These are phyloP conservation scores for Parasteatoda lunata DNA, from an alignment of 2,888 invertebrate genomes.

Conservation along the genomic window DNA sequence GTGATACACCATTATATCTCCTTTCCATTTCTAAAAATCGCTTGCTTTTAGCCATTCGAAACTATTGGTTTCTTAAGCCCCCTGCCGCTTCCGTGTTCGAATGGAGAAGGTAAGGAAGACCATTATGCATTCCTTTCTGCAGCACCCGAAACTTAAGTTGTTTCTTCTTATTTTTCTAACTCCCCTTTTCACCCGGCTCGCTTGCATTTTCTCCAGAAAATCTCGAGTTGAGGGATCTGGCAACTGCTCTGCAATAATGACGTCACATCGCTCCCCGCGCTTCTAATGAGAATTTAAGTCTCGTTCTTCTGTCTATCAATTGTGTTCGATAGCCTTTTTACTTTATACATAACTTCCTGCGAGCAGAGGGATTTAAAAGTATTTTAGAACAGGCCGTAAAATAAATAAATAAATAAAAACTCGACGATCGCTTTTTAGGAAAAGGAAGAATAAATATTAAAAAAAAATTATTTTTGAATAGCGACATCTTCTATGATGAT, in stretches of 20 bases:
- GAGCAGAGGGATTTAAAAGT: conserved; percentile 66
- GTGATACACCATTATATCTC: conserved; percentile 65
- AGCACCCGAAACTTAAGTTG: conserved; percentile 62
- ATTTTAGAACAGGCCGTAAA: conserved; percentile 66
- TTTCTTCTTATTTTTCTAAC: conserved; percentile 57
- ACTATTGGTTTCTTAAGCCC: conserved; percentile 68
- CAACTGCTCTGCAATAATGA: conserved; percentile 68
- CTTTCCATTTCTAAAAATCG: conserved; percentile 65
- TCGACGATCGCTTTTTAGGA: conserved; percentile 55
- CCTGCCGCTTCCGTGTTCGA: conserved; percentile 30
- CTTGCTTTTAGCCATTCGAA: conserved; percentile 66
- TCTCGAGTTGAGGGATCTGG: conserved; percentile 64
- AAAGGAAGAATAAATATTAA: conserved; percentile 68
- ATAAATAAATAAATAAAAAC: conserved; percentile 61
- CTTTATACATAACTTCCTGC: conserved; percentile 63
- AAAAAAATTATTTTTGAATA: conserved; percentile 66
- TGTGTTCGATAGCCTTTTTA: conserved; percentile 66
- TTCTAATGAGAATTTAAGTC: conserved; percentile 69
- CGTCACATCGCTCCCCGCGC: conserved; percentile 60
- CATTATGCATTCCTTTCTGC: conserved; percentile 67
- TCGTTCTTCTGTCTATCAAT: conserved; percentile 68
- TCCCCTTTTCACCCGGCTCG: not conserved
- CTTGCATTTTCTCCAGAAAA: conserved; percentile 36
- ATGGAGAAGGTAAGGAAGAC: conserved; percentile 38
- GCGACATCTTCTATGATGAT: conserved; percentile 64